Conservation (phyloP, 2,888 invertebrate species). For the Tetragonisca angustula region DNA sequence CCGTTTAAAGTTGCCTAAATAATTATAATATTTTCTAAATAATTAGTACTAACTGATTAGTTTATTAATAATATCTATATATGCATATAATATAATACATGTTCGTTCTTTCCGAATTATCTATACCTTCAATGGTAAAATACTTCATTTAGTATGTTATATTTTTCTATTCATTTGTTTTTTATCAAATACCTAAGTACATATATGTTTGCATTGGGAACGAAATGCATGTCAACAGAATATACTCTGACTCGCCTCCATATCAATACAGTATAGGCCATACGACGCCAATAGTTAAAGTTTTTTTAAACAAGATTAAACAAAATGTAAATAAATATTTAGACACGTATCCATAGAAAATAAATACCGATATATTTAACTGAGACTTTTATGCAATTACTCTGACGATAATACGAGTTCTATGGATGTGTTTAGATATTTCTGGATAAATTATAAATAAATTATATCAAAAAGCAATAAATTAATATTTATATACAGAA, state of each 20-base stretch:
- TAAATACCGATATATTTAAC: too few relatives aligned
- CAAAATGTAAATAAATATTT: too few relatives aligned
- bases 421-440: too few relatives aligned
- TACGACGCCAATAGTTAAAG: conserved; percentile 29
- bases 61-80: conserved; percentile 40
- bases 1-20: conserved; percentile 62
- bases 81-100: conserved; percentile 64
- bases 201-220: not conserved
- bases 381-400: too few relatives aligned
- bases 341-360: too few relatives aligned
- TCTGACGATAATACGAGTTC: too few relatives aligned
- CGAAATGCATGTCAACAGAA: conserved; percentile 17
- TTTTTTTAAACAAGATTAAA: not conserved
- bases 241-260: conserved; percentile 10
- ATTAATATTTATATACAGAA: not conserved
- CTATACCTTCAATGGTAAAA: conserved; percentile 68
- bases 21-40: conserved; percentile 46
- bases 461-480: too few relatives aligned
- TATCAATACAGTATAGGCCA: conserved; percentile 57
- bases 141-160: conserved; percentile 59
- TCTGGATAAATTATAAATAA: too few relatives aligned
- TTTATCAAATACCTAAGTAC: conserved; percentile 5
- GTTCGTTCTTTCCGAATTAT: conserved; percentile 43
- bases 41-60: conserved; percentile 46
- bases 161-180: conserved; percentile 11